These are phyloP conservation scores for Apoda limacodes DNA, from an alignment of 2,888 invertebrate genomes.

Conservation along the genomic window DNA sequence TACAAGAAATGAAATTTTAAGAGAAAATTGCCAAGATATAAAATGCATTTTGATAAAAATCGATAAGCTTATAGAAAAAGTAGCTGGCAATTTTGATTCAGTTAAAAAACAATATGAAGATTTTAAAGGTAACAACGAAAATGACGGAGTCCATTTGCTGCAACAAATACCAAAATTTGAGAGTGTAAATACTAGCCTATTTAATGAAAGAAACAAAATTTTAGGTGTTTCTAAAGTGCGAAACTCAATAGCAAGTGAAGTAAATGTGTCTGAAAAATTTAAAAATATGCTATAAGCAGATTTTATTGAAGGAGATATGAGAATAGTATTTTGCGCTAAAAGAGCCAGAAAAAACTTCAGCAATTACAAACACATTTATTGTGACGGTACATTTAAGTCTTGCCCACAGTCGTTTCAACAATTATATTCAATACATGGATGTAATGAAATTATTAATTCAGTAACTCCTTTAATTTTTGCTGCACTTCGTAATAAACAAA, in stretches of 20 bases:
- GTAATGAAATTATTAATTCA: not conserved
- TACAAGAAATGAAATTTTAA: too few relatives aligned
- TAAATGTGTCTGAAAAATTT: constrained; percentile 1
- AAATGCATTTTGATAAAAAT: too few relatives aligned
- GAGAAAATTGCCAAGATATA: too few relatives aligned
- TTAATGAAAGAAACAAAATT: too few relatives aligned
- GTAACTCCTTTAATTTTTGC: constrained; percentile 2
- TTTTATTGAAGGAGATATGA: constrained; percentile 3
- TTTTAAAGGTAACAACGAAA: too few relatives aligned
- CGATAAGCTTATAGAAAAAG: too few relatives aligned
- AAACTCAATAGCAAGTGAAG: not conserved
- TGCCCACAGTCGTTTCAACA: constrained; percentile 1
- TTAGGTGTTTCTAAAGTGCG: not conserved
- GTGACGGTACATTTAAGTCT: constrained; percentile 1
- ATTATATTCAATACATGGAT: constrained; percentile 1
- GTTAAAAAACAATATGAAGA: too few relatives aligned
- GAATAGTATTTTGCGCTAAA: constrained; percentile 3
- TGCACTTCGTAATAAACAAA: not conserved
- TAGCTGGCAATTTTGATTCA: too few relatives aligned
- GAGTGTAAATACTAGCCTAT: too few relatives aligned
- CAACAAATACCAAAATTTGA: too few relatives aligned
- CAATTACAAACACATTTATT: constrained; percentile 2
- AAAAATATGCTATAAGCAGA: constrained; percentile 2
- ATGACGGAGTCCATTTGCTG: too few relatives aligned
- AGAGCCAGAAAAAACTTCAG: constrained; percentile 1